Percentiles rank a stretch among this genome's conserved stretches.
These are phyloP conservation scores for Heterohyrax brucei DNA, from an alignment of 2,797 vertebrate species.

Conservation along the genomic window DNA sequence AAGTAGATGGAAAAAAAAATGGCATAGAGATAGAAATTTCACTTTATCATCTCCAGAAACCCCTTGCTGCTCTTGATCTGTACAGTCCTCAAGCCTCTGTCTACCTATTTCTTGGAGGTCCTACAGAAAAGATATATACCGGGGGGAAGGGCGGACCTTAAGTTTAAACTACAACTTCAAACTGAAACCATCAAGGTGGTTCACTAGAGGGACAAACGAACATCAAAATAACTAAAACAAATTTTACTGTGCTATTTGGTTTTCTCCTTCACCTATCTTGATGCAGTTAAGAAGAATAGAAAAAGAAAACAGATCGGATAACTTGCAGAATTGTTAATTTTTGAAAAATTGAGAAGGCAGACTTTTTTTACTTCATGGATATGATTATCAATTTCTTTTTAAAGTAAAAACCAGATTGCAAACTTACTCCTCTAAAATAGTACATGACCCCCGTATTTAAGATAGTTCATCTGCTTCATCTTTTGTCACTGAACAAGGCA, in stretches of 20 bases:
- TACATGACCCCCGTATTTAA: not conserved
- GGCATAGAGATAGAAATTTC: not conserved
- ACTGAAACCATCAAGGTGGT: not conserved
- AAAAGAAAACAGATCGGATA: conserved; percentile 24
- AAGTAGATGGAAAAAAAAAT: not conserved
- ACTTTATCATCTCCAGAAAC: not conserved
- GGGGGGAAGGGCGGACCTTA: not conserved
- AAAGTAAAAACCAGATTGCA: not conserved
- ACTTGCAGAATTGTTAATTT: conserved; percentile 64
- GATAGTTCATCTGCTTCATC: not conserved
- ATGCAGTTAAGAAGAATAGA: not conserved
- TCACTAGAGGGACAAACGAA: not conserved
- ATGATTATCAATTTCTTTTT: conserved; percentile 17
- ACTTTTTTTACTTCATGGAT: not conserved
- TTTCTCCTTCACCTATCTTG: conserved; percentile 14
- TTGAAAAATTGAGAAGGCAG: not conserved
- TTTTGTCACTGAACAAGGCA: not conserved
- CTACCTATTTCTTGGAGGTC: not conserved
- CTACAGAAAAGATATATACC: not conserved
- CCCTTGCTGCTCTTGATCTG: not conserved
- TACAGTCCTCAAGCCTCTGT: not conserved
- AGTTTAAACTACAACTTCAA: not conserved
- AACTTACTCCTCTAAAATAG: not conserved
- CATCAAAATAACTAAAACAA: conserved; percentile 4
- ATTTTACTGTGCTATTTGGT: conserved; percentile 25